Conservation (phyloP, 2,113 vertebrate species). For the Puma concolor region DNA sequence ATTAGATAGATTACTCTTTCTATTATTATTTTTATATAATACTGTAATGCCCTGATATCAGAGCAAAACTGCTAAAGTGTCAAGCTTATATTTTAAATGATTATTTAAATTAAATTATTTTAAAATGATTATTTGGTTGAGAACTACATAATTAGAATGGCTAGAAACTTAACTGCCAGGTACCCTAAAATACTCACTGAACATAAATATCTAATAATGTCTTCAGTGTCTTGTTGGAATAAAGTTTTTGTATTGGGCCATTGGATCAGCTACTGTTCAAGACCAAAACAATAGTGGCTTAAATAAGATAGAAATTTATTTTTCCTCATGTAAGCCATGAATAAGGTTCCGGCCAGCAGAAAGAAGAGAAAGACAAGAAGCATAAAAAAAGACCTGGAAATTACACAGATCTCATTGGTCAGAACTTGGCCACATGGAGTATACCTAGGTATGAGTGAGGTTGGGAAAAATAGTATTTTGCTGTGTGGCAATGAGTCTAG, state of each 20-base stretch:
- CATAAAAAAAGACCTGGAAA: conserved; percentile 11
- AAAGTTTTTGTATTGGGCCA: background rate
- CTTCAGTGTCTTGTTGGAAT: background rate
- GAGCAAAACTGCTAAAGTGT: conserved; percentile 8
- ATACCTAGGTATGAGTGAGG: background rate
- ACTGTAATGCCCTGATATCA: background rate
- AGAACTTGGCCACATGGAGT: background rate
- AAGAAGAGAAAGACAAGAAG: background rate
- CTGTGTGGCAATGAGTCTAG: background rate
- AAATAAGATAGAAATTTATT: background rate
- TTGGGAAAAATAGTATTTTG: background rate
- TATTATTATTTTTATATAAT: conserved; percentile 37
- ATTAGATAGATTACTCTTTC: too few relatives aligned
- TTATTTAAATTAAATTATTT: background rate
- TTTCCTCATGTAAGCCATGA: background rate
- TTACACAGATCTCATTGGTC: background rate
- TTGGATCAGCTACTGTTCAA: background rate
- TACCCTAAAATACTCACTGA: background rate
- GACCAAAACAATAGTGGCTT: conserved; percentile 19
- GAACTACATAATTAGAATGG: conserved; percentile 23
- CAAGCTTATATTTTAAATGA: conserved; percentile 1
- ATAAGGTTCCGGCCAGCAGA: background rate
- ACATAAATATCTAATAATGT: conserved; percentile 19
- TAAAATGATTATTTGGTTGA: conserved; percentile 28
- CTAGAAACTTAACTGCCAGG: background rate